Evolutionary conservation across 30 jellyfish, hydroid and myxozoan species (phyloP).

Genomic region (Clytia hemisphaerica): DNA sequence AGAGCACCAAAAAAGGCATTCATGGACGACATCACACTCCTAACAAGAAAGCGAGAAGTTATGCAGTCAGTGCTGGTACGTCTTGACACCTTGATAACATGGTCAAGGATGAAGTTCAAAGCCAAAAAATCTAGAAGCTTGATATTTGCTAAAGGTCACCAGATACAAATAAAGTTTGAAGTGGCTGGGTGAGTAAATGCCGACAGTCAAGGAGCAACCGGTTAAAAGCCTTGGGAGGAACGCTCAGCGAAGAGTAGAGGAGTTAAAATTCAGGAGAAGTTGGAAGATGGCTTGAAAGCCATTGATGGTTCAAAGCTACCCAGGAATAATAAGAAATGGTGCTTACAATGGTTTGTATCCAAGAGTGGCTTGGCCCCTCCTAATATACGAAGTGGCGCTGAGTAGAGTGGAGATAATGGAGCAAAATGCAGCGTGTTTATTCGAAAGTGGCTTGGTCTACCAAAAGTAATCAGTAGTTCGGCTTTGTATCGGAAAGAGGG

Average conservation of each 20-base stretch:
- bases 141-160: not conserved
- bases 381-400: slow-evolving; percentile 12
- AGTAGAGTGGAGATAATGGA: slow-evolving; percentile 1
- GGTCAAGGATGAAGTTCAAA: not conserved
- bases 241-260: not conserved
- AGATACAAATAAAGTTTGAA: not conserved
- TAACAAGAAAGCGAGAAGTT: too few relatives aligned
- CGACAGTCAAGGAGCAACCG: slow-evolving; percentile 7
- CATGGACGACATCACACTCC: too few relatives aligned
- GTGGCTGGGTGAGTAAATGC: not conserved
- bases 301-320: slow-evolving; percentile 4
- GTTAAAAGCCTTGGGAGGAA: slow-evolving; percentile 2
- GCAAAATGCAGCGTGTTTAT: slow-evolving; percentile 16
- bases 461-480: too few relatives aligned
- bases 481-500: too few relatives aligned
- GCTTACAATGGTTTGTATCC: slow-evolving; percentile 18
- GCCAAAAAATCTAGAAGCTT: not conserved
- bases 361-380: slow-evolving; percentile 4
- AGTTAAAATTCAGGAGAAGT: not conserved
- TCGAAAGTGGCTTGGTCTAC: slow-evolving; percentile 3
- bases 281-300: not conserved
- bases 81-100: not conserved
- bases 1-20: not conserved
- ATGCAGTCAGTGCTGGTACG: not conserved
- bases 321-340: not conserved